These are phyloP conservation scores for Hydrozoanthus tunicans DNA, from an alignment of 64 coral and sea anemone species.

Conservation along the genomic window DNA sequence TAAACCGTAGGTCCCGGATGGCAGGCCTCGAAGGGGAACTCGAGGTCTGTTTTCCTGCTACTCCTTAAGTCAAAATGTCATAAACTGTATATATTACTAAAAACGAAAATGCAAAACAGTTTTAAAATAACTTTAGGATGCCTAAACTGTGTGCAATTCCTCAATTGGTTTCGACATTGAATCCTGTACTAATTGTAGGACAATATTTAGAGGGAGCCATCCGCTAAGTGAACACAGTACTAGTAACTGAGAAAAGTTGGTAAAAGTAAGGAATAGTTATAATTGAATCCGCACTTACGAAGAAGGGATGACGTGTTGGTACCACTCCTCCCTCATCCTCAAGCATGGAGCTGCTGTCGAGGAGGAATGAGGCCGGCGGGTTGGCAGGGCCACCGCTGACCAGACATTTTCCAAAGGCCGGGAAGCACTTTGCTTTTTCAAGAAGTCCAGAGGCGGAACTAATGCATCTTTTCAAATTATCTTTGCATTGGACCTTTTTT, in stretches of 20 bases:
- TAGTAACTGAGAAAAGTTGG: neutral
- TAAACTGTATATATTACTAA: too few species aligned
- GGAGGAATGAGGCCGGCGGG: slow-evolving; percentile 20
- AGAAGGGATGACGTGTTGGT: slow-evolving; percentile 22
- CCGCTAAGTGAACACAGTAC: neutral
- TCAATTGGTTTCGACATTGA: too few species aligned
- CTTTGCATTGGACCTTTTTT: slow-evolving; percentile 13
- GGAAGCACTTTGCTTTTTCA: neutral
- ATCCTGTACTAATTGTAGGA: too few species aligned
- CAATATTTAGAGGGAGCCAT: too few species aligned
- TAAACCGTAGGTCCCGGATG: too few species aligned
- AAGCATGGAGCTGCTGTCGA: neutral
- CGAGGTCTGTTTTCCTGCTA: too few species aligned
- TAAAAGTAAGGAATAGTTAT: neutral
- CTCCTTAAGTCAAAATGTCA: too few species aligned
- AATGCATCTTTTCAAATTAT: neutral
- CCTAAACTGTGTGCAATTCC: too few species aligned
- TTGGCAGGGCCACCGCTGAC: slow-evolving; percentile 23
- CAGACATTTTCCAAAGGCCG: neutral
- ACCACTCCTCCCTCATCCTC: slow-evolving; percentile 12
- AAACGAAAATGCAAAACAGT: too few species aligned
- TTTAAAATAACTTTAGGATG: too few species aligned
- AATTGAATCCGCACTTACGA: slow-evolving; percentile 11
- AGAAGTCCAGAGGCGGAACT: neutral
- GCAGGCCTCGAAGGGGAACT: too few species aligned